Base-by-base conservation (phyloP, 2,888 invertebrate genomes). In the Aradus depressus region DNA sequence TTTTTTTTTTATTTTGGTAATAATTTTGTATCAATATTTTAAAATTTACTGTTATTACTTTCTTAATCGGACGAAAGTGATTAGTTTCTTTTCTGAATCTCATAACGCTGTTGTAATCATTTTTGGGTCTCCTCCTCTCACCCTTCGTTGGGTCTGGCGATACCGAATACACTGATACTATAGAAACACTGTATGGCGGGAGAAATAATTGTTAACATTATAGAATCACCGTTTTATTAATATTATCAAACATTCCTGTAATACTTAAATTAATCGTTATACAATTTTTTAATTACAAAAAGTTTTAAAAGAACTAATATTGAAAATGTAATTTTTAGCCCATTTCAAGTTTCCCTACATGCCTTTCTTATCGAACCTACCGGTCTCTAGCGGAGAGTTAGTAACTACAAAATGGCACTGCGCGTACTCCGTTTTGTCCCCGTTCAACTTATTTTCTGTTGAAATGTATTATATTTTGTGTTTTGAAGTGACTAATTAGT, bases 381-480 rank as follows among this genome's bases (percentile, higher is more conserved):
- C 52, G 55, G 52, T 37, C 50, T 35, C 47, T 47, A 31, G 45
- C 50, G 55, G 50, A 52, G 23, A 34, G 37, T 42, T 37, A 19
- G 43, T 23, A 51, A 54, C 44, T 50, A 51, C 49, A 35, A 51
- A 51, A 54, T 54, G 51, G 54, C 54, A 54, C 48, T 54, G 54
- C 54, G 54, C 54, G 54, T 54, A 54, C 53, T 43, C 43, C 21
- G 49, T 43, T 44, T 44, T 41, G 49, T 31, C 53, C 49, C 44
- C 44, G 49, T 50, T 53, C 37, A 44, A 41, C 48, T 48, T 52
- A 48, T 52, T 52, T 52, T 43, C 39, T 47, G 22, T 34, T 35
- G 19, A 38, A 47, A 22, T 26, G 18, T 35, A 19, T 37, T n/a
- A 31, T 12, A 18, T 21, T n/a, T 47, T 23, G 38, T 25, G 23